These are phyloP conservation scores for Apamea anceps DNA, from an alignment of 2,888 invertebrate genomes.

Conservation along the genomic window DNA sequence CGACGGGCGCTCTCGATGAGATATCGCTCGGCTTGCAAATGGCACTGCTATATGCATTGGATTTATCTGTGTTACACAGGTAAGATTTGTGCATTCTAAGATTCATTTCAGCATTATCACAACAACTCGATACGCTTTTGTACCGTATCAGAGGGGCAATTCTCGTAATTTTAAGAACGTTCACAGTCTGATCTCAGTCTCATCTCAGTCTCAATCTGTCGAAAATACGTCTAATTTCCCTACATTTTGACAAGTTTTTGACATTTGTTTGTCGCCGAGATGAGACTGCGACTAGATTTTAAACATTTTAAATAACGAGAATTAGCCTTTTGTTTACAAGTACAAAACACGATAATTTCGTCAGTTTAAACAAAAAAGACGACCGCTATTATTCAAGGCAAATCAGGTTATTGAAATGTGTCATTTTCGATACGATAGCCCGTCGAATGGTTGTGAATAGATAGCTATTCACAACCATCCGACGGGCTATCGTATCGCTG, in stretches of 20 bases:
- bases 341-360: neutral
- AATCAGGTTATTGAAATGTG: neutral
- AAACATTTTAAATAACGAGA: neutral
- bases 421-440: neutral
- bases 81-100: conserved; percentile 54
- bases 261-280: too few species aligned
- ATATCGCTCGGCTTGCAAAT: conserved; percentile 95
- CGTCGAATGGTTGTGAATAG: neutral
- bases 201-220: too few species aligned
- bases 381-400: too few species aligned
- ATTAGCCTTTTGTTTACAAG: neutral
- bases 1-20: conserved; percentile 94
- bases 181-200: too few species aligned
- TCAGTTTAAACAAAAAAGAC: neutral
- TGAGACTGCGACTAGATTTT: too few species aligned
- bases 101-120: neutral
- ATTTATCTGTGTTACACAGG: conserved; percentile 94
- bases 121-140: neutral
- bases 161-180: too few species aligned
- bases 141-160: neutral
- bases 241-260: too few species aligned
- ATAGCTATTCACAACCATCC: too few species aligned
- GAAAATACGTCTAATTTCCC: too few species aligned
- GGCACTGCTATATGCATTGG: conserved; percentile 95
- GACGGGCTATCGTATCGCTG: too few species aligned